phyloP scores from a whole-genome alignment of 2,888 invertebrate species.

The Ptycholaimellus sp. region DNA sequence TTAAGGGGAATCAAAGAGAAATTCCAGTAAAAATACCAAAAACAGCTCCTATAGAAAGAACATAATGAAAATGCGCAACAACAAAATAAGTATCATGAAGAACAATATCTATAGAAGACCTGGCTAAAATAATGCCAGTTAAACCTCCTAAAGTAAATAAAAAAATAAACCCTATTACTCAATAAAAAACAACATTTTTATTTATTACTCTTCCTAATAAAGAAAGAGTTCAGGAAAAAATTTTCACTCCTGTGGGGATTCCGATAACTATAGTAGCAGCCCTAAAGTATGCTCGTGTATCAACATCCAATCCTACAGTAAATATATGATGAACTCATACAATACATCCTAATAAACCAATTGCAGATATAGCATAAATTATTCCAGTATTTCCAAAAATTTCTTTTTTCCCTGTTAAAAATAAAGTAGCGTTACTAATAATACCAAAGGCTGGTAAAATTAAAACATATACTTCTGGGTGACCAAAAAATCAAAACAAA shows the following conservation, averaged over 20 bases:
- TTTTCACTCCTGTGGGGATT: slow-evolving; percentile 56
- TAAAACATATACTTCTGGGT: slow-evolving; percentile 63
- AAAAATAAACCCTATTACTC: slow-evolving; percentile 50
- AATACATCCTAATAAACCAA: slow-evolving; percentile 56
- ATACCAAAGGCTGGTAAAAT: slow-evolving; percentile 58
- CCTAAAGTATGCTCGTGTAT: slow-evolving; percentile 58
- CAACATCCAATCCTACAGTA: slow-evolving; percentile 56
- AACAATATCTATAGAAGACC: slow-evolving; percentile 50
- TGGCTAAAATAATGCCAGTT: slow-evolving; percentile 38
- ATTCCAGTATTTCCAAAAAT: slow-evolving; percentile 19
- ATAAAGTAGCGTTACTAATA: slow-evolving; percentile 50
- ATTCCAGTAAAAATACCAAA: slow-evolving; percentile 52
- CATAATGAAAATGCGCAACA: slow-evolving; percentile 58
- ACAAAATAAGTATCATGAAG: slow-evolving; percentile 62
- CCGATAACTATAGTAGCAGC: slow-evolving; percentile 66
- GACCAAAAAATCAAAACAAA: slow-evolving; percentile 65
- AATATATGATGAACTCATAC: slow-evolving; percentile 66
- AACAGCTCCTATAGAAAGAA: slow-evolving; percentile 51
- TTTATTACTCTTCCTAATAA: slow-evolving; percentile 41
- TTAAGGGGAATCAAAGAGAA: slow-evolving; percentile 45
- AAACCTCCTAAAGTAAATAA: slow-evolving; percentile 48
- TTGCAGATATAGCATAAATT: slow-evolving; percentile 58
- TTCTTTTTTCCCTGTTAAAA: slow-evolving; percentile 37
- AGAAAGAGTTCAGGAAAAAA: slow-evolving; percentile 52
- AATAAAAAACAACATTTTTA: slow-evolving; percentile 39